These are phyloP conservation scores for Sebastes reedi DNA, from an alignment of 2,797 vertebrate genomes.

Conservation along the genomic window DNA sequence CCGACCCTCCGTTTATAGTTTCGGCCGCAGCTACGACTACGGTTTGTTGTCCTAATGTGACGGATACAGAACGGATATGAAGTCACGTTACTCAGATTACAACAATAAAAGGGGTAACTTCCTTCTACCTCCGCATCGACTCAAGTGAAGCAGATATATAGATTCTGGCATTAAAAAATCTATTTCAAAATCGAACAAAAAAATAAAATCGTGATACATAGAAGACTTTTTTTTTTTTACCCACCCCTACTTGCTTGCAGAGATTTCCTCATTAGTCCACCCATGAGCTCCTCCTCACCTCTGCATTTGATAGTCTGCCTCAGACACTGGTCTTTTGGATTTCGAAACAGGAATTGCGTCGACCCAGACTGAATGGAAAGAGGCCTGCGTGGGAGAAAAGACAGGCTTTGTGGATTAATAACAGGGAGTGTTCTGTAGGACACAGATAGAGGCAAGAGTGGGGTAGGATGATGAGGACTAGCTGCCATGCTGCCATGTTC, in stretches of 20 bases:
- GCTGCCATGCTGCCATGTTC: conserved; percentile 20
- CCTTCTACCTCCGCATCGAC: no score
- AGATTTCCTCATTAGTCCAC: conserved; percentile 19
- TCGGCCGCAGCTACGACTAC: no score
- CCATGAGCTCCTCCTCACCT: conserved; percentile 23
- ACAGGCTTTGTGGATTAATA: conserved; percentile 30
- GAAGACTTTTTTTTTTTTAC: no score
- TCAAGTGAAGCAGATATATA: no score
- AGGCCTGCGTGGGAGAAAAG: conserved; percentile 29
- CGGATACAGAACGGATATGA: no score
- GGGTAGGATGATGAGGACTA: conserved; percentile 26
- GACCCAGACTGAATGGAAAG: conserved; percentile 44
- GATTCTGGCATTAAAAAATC: no score
- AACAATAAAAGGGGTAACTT: no score
- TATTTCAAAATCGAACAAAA: no score
- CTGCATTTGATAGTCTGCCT: conserved; percentile 30
- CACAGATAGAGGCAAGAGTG: conserved; percentile 13
- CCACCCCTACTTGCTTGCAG: neutral
- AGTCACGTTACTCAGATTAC: no score
- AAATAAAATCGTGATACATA: no score
- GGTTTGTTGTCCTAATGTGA: no score
- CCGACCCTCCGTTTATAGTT: no score
- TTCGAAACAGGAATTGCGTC: conserved; percentile 34
- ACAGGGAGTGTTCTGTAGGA: conserved; percentile 35
- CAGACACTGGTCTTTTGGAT: neutral